Percentiles rank a stretch among this genome's conserved stretches.
phyloP scores from a whole-genome alignment of 2,888 invertebrate species.

The Lasioglossum marginatum region DNA sequence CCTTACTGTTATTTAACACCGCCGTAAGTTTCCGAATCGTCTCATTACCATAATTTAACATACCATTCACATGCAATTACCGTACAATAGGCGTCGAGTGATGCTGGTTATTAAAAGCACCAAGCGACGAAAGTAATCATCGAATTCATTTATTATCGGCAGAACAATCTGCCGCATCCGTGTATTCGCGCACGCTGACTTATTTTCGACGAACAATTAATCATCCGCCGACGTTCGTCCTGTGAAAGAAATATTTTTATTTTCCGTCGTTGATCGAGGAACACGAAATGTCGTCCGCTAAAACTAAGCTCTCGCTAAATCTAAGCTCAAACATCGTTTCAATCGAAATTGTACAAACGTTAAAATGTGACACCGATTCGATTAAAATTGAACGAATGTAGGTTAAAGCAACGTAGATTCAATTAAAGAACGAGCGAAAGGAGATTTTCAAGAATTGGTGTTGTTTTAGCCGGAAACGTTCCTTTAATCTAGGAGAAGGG shows the following conservation, averaged over 20 bases:
- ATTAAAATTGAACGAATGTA: neutral
- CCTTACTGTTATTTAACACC: slow-evolving; percentile 68
- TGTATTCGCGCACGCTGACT: neutral
- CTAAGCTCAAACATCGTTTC: neutral
- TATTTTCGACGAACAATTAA: slow-evolving; percentile 14
- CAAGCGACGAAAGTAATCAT: slow-evolving; percentile 53
- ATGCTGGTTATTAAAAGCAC: slow-evolving; percentile 61
- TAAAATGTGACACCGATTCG: neutral
- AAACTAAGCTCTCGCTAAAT: neutral
- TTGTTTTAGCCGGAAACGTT: neutral
- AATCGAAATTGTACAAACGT: neutral
- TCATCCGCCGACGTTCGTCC: neutral
- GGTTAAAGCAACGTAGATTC: neutral
- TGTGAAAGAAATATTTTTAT: neutral
- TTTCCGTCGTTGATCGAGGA: neutral
- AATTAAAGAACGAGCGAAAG: neutral
- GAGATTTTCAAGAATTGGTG: neutral
- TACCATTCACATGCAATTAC: slow-evolving; percentile 71
- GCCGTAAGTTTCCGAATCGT: slow-evolving; percentile 68
- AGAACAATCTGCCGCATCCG: slow-evolving; percentile 40
- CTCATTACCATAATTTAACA: slow-evolving; percentile 76
- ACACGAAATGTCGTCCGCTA: neutral
- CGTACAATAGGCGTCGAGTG: slow-evolving; percentile 48
- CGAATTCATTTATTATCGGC: slow-evolving; percentile 60
- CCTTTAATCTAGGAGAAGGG: neutral